phyloP scores from a whole-genome alignment of 2,797 vertebrate species.

The Labeo calbasu region DNA sequence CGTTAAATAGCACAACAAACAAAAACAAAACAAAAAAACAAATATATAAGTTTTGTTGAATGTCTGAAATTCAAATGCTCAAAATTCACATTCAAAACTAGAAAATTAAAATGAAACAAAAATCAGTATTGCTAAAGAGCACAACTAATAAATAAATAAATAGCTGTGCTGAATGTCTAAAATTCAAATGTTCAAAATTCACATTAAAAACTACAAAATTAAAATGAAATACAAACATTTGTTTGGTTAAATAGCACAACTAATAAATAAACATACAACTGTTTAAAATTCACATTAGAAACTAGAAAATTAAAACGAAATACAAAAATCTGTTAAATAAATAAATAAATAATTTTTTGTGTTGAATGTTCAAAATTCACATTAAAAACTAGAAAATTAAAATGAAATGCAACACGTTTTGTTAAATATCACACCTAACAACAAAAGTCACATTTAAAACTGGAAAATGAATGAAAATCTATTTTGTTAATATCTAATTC shows the following conservation, averaged over 20 bases:
- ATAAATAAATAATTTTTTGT: too few species aligned
- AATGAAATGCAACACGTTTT: background rate
- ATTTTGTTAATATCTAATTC: background rate
- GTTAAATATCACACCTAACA: background rate
- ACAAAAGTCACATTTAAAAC: background rate
- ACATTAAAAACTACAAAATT: background rate
- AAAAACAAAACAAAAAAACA: too few species aligned
- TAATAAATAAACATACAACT: background rate
- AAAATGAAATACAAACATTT: background rate
- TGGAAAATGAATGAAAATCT: background rate
- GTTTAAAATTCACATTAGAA: background rate
- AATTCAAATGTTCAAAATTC: background rate
- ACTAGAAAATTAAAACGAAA: background rate
- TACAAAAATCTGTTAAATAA: background rate
- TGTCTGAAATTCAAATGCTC: too few species aligned
- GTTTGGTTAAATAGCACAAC: background rate
- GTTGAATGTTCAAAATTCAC: background rate
- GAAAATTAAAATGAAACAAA: too few species aligned
- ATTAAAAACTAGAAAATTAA: background rate
- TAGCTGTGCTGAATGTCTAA: too few species aligned
- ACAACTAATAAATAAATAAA: too few species aligned
- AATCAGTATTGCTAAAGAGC: too few species aligned
- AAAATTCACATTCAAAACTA: too few species aligned
- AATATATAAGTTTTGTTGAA: too few species aligned
- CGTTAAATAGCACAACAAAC: too few species aligned